A percentile compares a stretch with the other conserved stretches of the same genome.
Conservation (phyloP, 2,113 vertebrate genomes). For the Phaethon lepturus region DNA sequence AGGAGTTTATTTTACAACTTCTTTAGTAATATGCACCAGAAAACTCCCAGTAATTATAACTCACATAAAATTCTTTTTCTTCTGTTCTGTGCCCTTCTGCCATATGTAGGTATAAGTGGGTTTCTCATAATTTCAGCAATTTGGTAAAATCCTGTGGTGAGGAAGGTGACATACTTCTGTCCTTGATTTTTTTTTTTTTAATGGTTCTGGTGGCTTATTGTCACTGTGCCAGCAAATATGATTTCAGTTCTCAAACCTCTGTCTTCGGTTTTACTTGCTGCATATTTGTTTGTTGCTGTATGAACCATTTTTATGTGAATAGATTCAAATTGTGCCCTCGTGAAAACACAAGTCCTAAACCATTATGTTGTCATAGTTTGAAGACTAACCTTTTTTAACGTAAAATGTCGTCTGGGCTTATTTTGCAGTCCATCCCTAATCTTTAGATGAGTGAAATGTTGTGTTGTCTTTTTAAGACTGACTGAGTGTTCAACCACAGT, state of each 20-base stretch:
- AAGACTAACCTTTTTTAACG: not conserved
- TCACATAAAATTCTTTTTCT: not conserved
- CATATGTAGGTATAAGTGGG: not conserved
- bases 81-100: not conserved
- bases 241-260: slow-evolving; percentile 5
- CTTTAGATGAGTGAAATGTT: slow-evolving; percentile 21
- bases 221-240: slow-evolving; percentile 24
- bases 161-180: not conserved
- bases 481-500: slow-evolving; percentile 44
- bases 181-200: not conserved
- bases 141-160: not conserved
- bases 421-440: slow-evolving; percentile 40
- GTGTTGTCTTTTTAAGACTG: slow-evolving; percentile 32
- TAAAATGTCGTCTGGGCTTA: not conserved
- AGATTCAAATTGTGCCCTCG: not conserved
- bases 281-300: not conserved
- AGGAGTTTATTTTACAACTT: slow-evolving; percentile 59
- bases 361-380: not conserved
- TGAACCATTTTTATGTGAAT: not conserved
- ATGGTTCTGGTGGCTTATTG: not conserved
- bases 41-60: slow-evolving; percentile 7
- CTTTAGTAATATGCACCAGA: not conserved
- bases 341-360: not conserved
- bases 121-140: not conserved
- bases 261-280: slow-evolving; percentile 3